Evolutionary conservation across 2,113 vertebrate species (phyloP).

Genomic region (Panthera uncia): DNA sequence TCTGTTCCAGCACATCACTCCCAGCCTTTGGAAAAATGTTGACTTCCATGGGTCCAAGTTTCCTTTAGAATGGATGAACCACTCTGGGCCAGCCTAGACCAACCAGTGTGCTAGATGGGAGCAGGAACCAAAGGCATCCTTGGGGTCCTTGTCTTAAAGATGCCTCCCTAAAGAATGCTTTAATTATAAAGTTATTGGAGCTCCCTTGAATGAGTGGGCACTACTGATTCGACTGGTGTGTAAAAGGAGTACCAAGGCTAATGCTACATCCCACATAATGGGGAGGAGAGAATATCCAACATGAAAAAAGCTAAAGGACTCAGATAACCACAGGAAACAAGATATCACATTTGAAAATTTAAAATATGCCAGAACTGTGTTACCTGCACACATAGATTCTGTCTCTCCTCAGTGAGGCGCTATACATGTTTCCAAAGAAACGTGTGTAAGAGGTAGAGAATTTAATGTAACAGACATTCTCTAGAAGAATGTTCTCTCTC

Average conservation of each 20-base stretch:
- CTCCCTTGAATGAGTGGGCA: background rate
- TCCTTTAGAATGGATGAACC: background rate
- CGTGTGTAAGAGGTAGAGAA: background rate
- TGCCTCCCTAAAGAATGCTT: background rate
- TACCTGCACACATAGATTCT: background rate
- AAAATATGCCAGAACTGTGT: background rate
- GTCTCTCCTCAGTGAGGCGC: background rate
- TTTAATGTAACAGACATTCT: background rate
- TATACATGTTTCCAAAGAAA: background rate
- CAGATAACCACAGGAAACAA: background rate
- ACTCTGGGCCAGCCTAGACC: background rate
- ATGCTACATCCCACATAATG: background rate
- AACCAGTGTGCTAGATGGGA: accelerated
- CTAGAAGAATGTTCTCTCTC: background rate
- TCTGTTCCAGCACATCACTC: background rate
- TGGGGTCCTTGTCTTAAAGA: background rate
- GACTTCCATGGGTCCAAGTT: background rate
- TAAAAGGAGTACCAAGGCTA: background rate
- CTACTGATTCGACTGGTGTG: background rate
- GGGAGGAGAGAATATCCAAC: background rate
- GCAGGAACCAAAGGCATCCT: background rate
- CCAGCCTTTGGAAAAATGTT: background rate
- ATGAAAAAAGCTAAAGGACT: background rate
- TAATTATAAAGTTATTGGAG: background rate
- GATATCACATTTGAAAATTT: background rate